Conservation (phyloP, 2,888 invertebrate species). For the Rotaria macrura region DNA sequence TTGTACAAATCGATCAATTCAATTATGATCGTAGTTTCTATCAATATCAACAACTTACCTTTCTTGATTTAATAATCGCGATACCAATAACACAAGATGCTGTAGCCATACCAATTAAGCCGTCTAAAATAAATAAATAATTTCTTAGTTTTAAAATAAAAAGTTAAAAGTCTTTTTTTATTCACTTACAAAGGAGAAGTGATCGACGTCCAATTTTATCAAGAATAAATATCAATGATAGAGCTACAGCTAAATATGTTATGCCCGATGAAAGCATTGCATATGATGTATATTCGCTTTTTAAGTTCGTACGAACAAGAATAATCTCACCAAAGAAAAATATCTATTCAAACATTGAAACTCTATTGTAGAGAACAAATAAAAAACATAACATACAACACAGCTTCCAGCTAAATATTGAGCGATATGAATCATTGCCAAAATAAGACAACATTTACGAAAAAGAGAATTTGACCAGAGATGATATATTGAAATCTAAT, state of each 20-base stretch:
- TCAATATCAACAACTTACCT: too few relatives aligned
- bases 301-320: neutral
- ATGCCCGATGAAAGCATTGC: neutral
- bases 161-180: too few relatives aligned
- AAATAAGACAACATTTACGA: neutral
- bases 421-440: neutral
- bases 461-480: neutral
- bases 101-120: neutral
- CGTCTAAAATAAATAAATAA: neutral
- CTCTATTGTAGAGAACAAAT: too few relatives aligned
- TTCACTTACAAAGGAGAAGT: neutral
- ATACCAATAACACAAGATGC: neutral
- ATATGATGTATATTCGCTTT: neutral
- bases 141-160: neutral
- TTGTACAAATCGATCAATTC: too few relatives aligned
- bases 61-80: neutral
- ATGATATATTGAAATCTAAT: neutral
- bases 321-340: conserved; percentile 4
- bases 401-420: neutral
- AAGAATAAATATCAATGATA: neutral
- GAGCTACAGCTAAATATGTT: conserved; percentile 1
- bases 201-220: conserved; percentile 20
- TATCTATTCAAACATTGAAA: neutral
- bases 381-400: neutral
- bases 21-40: too few relatives aligned